Base-by-base conservation (phyloP, 2,888 invertebrate species). In the Drosophila gaucha region DNA sequence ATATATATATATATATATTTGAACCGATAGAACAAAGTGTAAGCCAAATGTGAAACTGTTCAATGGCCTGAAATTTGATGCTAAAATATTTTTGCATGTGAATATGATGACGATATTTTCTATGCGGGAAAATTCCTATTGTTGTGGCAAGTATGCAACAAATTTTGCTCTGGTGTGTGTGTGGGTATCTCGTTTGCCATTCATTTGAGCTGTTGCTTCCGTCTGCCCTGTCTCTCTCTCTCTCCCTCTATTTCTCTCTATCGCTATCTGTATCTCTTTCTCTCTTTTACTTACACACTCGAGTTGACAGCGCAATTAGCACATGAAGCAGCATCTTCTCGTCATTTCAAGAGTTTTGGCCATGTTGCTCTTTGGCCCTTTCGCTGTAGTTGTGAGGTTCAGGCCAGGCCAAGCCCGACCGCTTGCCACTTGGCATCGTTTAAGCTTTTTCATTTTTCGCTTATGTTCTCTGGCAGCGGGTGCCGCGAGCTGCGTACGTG, bases 321-420 rank as follows among this genome's bases (percentile, higher is more conserved):
- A 84, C 86, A 88, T 86, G 74, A 88, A 88, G 86, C 84, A 87
- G 83, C 88, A 86, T 86, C 87, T 88, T 83, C 77, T 84, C 79
- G 60, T 59, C 82, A 64, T 67, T 71, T 80, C 46, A 83, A 76
- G 86, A 67, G 80, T 69, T 65, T 63, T 65, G 54, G 69, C 66
- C 72, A 52, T 39, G 66, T 57, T 74, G 62, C 68, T 58, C 73
- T 74, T 75, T 67, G 55, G 67, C 64, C 55, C 77, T 58, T 60
- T 62, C 14, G 60, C 62, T 65, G 59, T 46, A 46, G 46, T 36
- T 51, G 49, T 36, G 35, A 51, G 33, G 12, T 41, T 59, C 28
- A 47, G 50, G 33, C 55, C n/a, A 24, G 16, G 24, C 31, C 57
- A 50, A 31, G 36, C 50, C 35, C 39, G 46, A 58, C 59, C 65